Base-by-base conservation (phyloP, 2,888 invertebrate genomes). In the Acleris cristana region DNA sequence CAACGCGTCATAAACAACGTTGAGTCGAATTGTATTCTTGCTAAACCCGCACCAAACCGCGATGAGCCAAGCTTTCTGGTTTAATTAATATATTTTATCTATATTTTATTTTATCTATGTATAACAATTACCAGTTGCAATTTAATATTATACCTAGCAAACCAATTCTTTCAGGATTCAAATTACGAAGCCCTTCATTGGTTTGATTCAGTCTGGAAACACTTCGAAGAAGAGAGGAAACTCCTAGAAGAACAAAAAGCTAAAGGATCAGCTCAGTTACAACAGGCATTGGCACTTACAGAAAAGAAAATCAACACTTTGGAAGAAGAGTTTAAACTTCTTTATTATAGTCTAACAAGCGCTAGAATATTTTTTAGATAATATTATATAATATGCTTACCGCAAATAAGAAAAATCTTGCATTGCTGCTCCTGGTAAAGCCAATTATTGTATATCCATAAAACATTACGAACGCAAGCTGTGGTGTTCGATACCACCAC, bases 101-200 rank as follows among this genome's bases (percentile, higher is more conserved):
- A n/a, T n/a, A n/a, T n/a, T n/a, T 26, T 26, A 26, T 26, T 26
- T 26, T 26, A 26, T 26, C 1, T 8, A 26, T 26, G 34, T 10
- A 34, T 34, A 4, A 4, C 14, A 40, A 14, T 40, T 40, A 14
- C 3, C 40, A 40, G 40, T 40, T 14, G 14, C 14, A 10, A 3
- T 19, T 26, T 26, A 12, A 3, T 19, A 10, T 21, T 51, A 19
- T 51, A 51, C 51, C 2, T 51, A 12, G 19, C 51, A 21, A 18
- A 18, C 5, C 55, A 52, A 71, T 70, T 74, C 52, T 88, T 86
- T 64, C 79, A 93, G 93, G 95, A 96, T 76, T 88, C 94, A 21
- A 96, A 97, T 78, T 96, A 99, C 83, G 98, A 99, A 89, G 95
- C 97, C 0, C 92, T 99, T 7, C 98, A 98, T 84, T 99, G 99